A percentile compares a stretch with the other conserved stretches of the same genome.
Conservation (phyloP, 2,797 vertebrate species). For the Neostethus bicornis region DNA sequence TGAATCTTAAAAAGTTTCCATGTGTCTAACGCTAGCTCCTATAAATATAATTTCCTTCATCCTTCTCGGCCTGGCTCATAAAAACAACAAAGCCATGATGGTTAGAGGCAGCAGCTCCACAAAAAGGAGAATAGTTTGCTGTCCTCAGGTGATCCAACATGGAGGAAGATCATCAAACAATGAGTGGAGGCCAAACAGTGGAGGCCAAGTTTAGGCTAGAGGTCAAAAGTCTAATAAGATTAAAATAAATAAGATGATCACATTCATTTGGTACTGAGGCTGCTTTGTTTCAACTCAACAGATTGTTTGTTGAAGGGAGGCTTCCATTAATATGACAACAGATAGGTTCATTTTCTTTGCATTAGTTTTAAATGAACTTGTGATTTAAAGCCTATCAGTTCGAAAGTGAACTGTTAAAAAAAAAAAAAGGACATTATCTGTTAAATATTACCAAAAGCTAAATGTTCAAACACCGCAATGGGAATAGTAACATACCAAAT, state of each 20-base stretch:
- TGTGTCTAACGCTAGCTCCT: background rate
- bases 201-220: slow-evolving; percentile 7
- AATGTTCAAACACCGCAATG: background rate
- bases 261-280: slow-evolving; percentile 1
- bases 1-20: background rate
- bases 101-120: background rate
- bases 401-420: no score
- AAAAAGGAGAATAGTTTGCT: background rate
- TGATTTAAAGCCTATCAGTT: background rate
- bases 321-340: slow-evolving; percentile 9
- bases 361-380: background rate
- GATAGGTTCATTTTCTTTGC: background rate
- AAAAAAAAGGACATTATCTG: no score
- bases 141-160: background rate
- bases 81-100: no score
- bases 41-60: background rate
- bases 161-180: background rate
- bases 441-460: no score
- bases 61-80: slow-evolving; percentile 1
- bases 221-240: slow-evolving; percentile 29
- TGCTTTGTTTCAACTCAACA: slow-evolving; percentile 17
- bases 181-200: background rate
- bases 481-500: background rate
- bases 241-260: slow-evolving; percentile 22
- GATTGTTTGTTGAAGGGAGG: slow-evolving; percentile 10